Evolutionary conservation across 2,113 vertebrate species (phyloP).

Genomic region (Anolis carolinensis): DNA sequence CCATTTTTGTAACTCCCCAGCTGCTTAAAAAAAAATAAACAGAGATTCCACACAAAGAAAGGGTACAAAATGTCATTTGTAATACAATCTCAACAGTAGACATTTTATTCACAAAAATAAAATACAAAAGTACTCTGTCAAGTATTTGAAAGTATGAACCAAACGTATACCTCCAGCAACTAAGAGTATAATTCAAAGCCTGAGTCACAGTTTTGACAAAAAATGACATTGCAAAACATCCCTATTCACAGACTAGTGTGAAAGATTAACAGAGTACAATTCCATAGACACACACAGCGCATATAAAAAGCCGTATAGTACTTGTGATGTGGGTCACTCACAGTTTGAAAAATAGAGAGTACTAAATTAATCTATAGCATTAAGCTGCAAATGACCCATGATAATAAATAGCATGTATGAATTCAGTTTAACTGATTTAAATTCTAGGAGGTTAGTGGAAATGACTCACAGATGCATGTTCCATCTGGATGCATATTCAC

Average conservation of each 20-base stretch:
- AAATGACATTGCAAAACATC: not conserved
- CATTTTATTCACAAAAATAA: conserved; percentile 49
- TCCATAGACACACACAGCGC: not conserved
- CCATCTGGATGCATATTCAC: conserved; percentile 13
- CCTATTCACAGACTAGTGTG: not conserved
- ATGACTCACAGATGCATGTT: not conserved
- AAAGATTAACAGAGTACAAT: not conserved
- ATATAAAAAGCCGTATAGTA: not conserved
- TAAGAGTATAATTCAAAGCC: not conserved
- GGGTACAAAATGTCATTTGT: not conserved
- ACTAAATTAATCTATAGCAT: not conserved
- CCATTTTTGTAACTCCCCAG: not conserved
- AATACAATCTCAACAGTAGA: not conserved
- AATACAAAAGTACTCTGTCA: conserved; percentile 23
- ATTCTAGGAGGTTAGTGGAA: not conserved
- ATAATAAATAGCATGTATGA: conserved; percentile 2
- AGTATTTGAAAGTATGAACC: not conserved
- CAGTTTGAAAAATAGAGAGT: conserved; percentile 4
- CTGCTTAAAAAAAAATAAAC: not conserved
- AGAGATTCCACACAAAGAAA: not conserved
- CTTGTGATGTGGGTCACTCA: not conserved
- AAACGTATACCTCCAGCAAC: not conserved
- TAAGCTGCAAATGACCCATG: not conserved
- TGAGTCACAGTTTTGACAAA: not conserved
- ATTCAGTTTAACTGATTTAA: conserved; percentile 7